Evolutionary conservation across 2,113 vertebrate species (phyloP).

Genomic region (Chitala chitala): DNA sequence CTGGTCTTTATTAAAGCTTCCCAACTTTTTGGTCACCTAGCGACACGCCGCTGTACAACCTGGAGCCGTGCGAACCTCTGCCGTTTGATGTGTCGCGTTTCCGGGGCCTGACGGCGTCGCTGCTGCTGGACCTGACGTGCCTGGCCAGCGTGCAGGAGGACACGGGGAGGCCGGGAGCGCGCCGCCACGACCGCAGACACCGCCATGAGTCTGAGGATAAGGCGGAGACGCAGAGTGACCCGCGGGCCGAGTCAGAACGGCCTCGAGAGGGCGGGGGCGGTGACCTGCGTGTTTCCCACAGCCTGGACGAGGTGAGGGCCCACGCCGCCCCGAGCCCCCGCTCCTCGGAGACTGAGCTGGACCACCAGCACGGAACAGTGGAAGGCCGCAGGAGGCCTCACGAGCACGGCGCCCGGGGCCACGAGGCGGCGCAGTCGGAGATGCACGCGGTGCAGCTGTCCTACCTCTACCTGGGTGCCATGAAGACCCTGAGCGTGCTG

Average conservation of each 20-base stretch:
- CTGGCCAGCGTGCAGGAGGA: slow-evolving; percentile 94
- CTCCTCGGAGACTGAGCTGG: slow-evolving; percentile 61
- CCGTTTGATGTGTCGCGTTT: slow-evolving; percentile 91
- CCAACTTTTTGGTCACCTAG: slow-evolving; percentile 99
- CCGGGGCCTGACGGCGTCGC: slow-evolving; percentile 84
- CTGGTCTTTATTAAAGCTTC: slow-evolving; percentile 96
- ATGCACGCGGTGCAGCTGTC: slow-evolving; percentile 89
- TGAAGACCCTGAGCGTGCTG: slow-evolving; percentile 90
- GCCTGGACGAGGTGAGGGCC: slow-evolving; percentile 76
- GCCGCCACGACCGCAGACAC: slow-evolving; percentile 85
- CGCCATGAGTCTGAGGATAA: slow-evolving; percentile 74
- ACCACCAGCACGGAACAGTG: slow-evolving; percentile 53
- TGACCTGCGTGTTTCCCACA: slow-evolving; percentile 68
- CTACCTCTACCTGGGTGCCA: slow-evolving; percentile 91
- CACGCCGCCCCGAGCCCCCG: slow-evolving; percentile 63
- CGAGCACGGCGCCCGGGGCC: slow-evolving; percentile 59
- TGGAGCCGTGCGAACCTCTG: slow-evolving; percentile 95
- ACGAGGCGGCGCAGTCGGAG: slow-evolving; percentile 76
- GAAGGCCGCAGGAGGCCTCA: slow-evolving; percentile 77
- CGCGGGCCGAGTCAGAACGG: slow-evolving; percentile 56
- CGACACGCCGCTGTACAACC: slow-evolving; percentile 96
- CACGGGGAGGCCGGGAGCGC: slow-evolving; percentile 65
- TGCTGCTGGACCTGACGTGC: slow-evolving; percentile 93
- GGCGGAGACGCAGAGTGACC: slow-evolving; percentile 58
- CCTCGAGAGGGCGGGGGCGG: slow-evolving; percentile 9